Evolutionary conservation across 2,888 invertebrate genomes (phyloP), one percentile per base, ranked within the genome.

Genomic region (Drosophila rubida): DNA sequence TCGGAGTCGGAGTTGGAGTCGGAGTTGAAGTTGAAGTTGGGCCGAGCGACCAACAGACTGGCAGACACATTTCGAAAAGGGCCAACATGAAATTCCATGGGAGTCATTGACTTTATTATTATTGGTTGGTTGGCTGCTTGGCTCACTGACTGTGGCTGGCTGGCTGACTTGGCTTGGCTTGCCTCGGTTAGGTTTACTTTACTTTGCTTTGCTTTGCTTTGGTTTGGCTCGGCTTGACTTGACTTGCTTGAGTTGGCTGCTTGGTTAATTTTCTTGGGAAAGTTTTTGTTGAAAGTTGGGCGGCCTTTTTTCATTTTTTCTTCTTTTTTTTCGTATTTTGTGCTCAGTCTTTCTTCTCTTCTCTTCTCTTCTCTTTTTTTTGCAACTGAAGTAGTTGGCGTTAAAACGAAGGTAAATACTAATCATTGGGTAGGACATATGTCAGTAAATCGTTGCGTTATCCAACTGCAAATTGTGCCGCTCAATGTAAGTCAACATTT

Each of bases 81-180:
- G 87, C 85, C 84, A 84, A 84, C 87, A 79, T 75, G 81, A 88
- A 89, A 90, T 90, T 90, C 90, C 90, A 87, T 72, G 84, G 73
- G 88, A 90, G 90, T 85, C 90, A 90, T 89, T 90, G 90, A 90
- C 90, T 90, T 87, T 76, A 80, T 76, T 76, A 76, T 76, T 76
- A 76, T 76, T 76, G 76, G 76, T 76, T 76, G 70, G 61, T 63
- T 68, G 55, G 63, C 42, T 64, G 53, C 32, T 53, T 48, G 49
- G 4, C 41, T 50, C 35, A 8, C 54, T 44, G 19, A 13, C 48
- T 19, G 19, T 41, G 32, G 45, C 25, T 42, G 55, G 13, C 49
- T 63, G 55, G 41, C 41, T 32, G 27, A 25, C 27, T 54, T 22
- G 13, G 16, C 51, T 66, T 45, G 59, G 32, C 49, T 41, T 46